Conservation (phyloP, 2,113 vertebrate species). For the Gracilinanus agilis region DNA sequence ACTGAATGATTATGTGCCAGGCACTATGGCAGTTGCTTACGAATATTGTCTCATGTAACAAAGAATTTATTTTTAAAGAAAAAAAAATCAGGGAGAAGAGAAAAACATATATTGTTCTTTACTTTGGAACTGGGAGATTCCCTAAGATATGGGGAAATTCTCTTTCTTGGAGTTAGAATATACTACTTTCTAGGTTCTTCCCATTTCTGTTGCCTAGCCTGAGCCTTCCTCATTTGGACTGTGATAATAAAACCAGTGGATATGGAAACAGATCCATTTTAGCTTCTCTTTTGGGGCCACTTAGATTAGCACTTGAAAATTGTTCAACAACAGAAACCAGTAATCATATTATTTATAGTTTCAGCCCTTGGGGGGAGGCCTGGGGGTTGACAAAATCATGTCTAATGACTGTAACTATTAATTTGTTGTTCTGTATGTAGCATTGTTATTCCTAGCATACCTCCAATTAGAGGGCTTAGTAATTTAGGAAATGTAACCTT, state of each 20-base stretch:
- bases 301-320: constrained; percentile 52
- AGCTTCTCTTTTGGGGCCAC: constrained; percentile 38
- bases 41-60: not conserved
- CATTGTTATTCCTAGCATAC: constrained; percentile 43
- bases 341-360: constrained; percentile 28
- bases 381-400: constrained; percentile 28
- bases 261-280: constrained; percentile 59
- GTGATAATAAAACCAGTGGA: constrained; percentile 37
- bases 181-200: constrained; percentile 26
- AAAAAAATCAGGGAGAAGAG: not conserved
- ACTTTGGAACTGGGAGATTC: constrained; percentile 4
- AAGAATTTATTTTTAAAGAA: not conserved
- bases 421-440: constrained; percentile 52
- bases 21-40: not conserved
- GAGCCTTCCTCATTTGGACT: not conserved
- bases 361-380: constrained; percentile 24
- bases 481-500: constrained; percentile 51
- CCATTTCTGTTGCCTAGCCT: not conserved
- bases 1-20: not conserved
- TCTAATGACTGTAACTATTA: constrained; percentile 51
- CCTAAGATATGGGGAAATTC: not conserved
- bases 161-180: constrained; percentile 37
- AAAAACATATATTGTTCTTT: not conserved
- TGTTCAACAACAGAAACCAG: constrained; percentile 65
- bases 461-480: constrained; percentile 65